Base-by-base conservation (phyloP, 2,888 invertebrate species). In the Chironomus riparius region DNA sequence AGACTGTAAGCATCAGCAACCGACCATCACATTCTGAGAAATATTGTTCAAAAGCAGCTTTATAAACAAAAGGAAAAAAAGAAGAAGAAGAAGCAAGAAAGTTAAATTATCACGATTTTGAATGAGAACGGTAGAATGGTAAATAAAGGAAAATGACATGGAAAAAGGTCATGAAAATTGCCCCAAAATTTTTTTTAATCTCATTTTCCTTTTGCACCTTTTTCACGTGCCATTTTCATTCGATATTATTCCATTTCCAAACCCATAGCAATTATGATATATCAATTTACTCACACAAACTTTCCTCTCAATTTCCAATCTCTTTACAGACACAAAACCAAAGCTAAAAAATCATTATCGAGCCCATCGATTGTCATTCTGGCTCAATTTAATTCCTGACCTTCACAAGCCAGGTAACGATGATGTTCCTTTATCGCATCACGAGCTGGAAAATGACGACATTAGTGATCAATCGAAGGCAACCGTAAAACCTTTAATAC, bases 311-410 rank as follows among this genome's bases (percentile, higher is more conserved):
- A 61, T 61, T 38, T 38, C 38, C 38, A 38, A 28, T 48, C 56
- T 74, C 22, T 76, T 76, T 78, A 78, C 86, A 93, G 97, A 95
- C 81, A 91, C 91, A 70, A 95, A 97, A 82, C 92, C 95, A 0
- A 94, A 94, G 82, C 85, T 95, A 78, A 94, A 94, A 83, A 94
- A 95, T 80, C 97, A 97, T 85, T 97, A 97, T 85, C 89, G 97
- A 78, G 96, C 97, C 2, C 96, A 97, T 82, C 88, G 91, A 78
- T 87, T 97, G 75, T 96, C 97, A 1, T 94, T 97, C 83, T 98
- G 98, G 98, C 84, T 97, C 77, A 95, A 97, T 81, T 86, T 97
- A 72, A 94, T 98, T 77, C 97, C 97, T 47, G 96, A 97, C 81
- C 87, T 94, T 38, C 94, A 94, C 82, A 91, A 92, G 79, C 93